Evolutionary conservation across 1,140 invertebrate genomes (phyloP), one percentile per base, ranked within the genome.

Genomic region (Laupala kohalensis): DNA sequence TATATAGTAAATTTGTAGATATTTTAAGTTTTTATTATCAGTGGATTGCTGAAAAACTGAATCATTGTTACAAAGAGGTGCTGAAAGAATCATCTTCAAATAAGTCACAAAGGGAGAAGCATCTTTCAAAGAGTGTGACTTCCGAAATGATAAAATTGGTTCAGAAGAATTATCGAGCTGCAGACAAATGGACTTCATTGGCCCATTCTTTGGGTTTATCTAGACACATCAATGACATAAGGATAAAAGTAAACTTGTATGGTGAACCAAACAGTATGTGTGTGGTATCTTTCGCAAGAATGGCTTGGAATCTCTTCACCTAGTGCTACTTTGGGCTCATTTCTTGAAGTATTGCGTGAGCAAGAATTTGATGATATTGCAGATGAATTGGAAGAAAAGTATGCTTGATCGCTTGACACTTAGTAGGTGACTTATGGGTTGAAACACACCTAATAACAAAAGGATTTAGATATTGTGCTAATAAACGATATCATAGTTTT

Each of bases 211-310:
- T 69, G 19, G 69, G 69, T 24, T 53, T 69, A 28, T 23, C 27
- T 2, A 15, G 30, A 1, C 25, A 53, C 5, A 25, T 69, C n/a
- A 25, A 30, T 19, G 23, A 62, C 13, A 69, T 69, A 24, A 3
- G 69, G n/a, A 69, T 28, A n/a, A 69, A 25, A 62, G 69, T 69
- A 23, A 30, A 53, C 24, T 23, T 69, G 28, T 69, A 69, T 25
- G 27, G 69, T 37, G 69, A 69, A 62, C 27, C 25, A 24, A 19
- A 24, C 13, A 28, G 28, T n/a, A 24, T 69, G 27, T 69, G 69
- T 9, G n/a, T 69, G 4, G 19, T 69, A 69, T 25, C 30, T 69
- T 25, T 25, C 37, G 9, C 28, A 69, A 62, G 69, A 69, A 25
- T 69, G 69, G 69, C 19, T 69, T 30, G 69, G 69, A 6, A 5